A percentile compares a stretch with the other conserved stretches of the same genome.
Evolutionary conservation across 2,113 vertebrate species (phyloP).

Genomic region (Protobothrops mucrosquamatus): DNA sequence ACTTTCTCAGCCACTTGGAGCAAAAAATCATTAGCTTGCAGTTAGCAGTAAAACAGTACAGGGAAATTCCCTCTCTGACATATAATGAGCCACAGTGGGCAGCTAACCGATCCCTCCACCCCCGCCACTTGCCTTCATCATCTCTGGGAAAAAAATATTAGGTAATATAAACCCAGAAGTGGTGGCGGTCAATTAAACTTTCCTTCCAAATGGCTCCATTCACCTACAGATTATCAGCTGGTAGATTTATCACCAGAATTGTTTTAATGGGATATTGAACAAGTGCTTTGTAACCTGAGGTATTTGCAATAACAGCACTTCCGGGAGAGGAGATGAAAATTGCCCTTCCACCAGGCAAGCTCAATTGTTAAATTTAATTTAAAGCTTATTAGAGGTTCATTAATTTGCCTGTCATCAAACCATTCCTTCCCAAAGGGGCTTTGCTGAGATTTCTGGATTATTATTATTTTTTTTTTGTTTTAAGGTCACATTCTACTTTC

Average conservation of each 20-base stretch:
- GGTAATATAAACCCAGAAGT: background rate
- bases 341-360: background rate
- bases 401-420: conserved; percentile 29
- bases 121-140: background rate
- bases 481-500: background rate
- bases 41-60: background rate
- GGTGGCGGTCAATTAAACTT: background rate
- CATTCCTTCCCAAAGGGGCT: background rate
- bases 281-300: background rate
- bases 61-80: background rate
- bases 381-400: conserved; percentile 7
- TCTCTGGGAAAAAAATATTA: background rate
- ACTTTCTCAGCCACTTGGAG: background rate
- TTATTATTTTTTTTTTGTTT: background rate
- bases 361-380: conserved; percentile 9
- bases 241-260: conserved; percentile 33
- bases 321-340: conserved; percentile 22
- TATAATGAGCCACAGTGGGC: background rate
- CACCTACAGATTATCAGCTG: conserved; percentile 27
- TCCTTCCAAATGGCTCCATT: background rate
- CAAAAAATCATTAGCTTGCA: background rate
- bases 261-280: conserved; percentile 42
- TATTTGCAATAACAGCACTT: conserved; percentile 6
- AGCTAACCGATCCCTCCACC: background rate
- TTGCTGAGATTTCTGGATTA: background rate